Evolutionary conservation across 2,888 invertebrate species (phyloP).

Genomic region (Argyra leucocephala): DNA sequence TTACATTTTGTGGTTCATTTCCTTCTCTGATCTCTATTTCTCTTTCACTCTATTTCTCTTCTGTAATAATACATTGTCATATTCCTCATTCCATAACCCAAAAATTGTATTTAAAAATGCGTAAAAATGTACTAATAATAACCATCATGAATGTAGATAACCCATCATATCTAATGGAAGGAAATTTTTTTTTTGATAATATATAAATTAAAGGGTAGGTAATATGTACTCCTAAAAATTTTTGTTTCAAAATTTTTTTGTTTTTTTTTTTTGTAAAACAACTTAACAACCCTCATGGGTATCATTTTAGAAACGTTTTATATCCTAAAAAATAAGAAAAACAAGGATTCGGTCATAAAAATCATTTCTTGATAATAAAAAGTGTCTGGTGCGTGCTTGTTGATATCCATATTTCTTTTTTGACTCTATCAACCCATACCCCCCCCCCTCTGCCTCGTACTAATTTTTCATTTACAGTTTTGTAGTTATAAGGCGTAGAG

Average conservation of each 20-base stretch:
- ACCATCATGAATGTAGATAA: not conserved
- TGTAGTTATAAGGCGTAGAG: not conserved
- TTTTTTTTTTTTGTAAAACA: not conserved
- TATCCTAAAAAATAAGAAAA: not conserved
- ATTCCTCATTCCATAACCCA: too few species aligned
- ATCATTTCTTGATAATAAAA: conserved; percentile 3
- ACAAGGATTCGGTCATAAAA: not conserved
- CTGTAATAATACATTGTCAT: too few species aligned
- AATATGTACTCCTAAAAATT: not conserved
- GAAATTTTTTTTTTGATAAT: too few species aligned
- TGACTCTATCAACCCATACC: too few species aligned
- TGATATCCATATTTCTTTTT: not conserved
- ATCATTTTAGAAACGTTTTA: conserved; percentile 6
- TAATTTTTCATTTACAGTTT: not conserved
- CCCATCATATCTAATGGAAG: too few species aligned
- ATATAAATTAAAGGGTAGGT: too few species aligned
- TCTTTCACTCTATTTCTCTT: too few species aligned
- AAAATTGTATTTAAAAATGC: not conserved
- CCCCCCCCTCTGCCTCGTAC: not conserved
- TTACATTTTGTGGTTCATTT: not conserved
- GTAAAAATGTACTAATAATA: conserved; percentile 2
- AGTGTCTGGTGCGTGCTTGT: conserved; percentile 6
- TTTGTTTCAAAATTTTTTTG: not conserved
- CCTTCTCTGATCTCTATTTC: not conserved
- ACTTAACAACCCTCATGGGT: conserved; percentile 1